These are phyloP conservation scores for Macrobrachium rosenbergii DNA, from an alignment of 1,140 invertebrate genomes.

Conservation along the genomic window DNA sequence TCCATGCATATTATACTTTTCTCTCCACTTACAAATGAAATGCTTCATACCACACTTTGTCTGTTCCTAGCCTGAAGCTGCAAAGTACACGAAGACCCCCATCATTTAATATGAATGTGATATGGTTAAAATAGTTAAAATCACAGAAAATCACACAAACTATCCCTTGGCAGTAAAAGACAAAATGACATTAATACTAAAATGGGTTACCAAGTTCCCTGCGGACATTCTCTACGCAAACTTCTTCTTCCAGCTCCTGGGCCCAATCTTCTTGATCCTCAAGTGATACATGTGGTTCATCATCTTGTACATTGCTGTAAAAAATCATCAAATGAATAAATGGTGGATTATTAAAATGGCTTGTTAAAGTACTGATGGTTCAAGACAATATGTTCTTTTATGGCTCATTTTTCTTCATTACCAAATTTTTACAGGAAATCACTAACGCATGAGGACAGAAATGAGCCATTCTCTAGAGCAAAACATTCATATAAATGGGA, in stretches of 20 bases:
- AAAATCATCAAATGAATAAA: slow-evolving; percentile 49
- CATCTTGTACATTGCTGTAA: slow-evolving; percentile 76
- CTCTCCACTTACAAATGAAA: no score
- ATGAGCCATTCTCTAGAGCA: no score
- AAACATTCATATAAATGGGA: no score
- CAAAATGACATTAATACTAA: not conserved
- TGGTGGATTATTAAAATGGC: not conserved
- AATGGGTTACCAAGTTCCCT: not conserved
- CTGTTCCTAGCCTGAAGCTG: no score
- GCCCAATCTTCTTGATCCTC: slow-evolving; percentile 75
- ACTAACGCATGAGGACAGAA: no score
- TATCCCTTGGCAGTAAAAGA: not conserved
- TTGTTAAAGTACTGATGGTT: not conserved
- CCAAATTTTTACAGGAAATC: no score
- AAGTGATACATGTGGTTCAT: slow-evolving; percentile 85
- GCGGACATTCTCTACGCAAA: slow-evolving; percentile 13
- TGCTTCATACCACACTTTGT: no score
- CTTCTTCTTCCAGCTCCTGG: slow-evolving; percentile 37
- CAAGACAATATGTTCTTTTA: not conserved
- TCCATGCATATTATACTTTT: no score
- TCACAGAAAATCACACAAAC: not conserved
- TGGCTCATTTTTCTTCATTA: no score
- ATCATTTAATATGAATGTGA: no score
- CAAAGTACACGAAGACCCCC: no score
- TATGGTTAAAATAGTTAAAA: no score